A percentile compares a stretch with the other conserved stretches of the same genome.
These are phyloP conservation scores for Lasioglossum vierecki DNA, from an alignment of 2,888 invertebrate species.

Conservation along the genomic window DNA sequence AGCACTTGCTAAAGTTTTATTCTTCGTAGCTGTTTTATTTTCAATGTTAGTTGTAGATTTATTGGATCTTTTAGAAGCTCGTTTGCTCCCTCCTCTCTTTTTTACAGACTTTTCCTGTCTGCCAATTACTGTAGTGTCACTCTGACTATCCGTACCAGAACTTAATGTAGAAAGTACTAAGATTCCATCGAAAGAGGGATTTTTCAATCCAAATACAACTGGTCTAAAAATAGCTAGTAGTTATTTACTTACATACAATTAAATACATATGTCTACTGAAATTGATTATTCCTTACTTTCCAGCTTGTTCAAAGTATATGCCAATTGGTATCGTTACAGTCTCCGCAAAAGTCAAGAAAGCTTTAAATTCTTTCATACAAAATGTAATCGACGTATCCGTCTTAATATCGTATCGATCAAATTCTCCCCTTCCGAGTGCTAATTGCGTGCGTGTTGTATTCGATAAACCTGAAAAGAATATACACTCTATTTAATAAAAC, in stretches of 20 bases:
- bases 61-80: slow-evolving; percentile 8
- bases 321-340: slow-evolving; percentile 88
- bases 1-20: slow-evolving; percentile 10
- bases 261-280: slow-evolving; percentile 25
- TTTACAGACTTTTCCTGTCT: slow-evolving; percentile 38
- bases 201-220: slow-evolving; percentile 90
- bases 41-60: slow-evolving; percentile 41
- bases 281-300: slow-evolving; percentile 85
- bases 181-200: slow-evolving; percentile 90
- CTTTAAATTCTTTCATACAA: slow-evolving; percentile 93
- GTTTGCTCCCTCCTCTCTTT: slow-evolving; percentile 25
- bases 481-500: slow-evolving; percentile 12
- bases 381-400: slow-evolving; percentile 91
- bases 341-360: slow-evolving; percentile 92
- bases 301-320: slow-evolving; percentile 91
- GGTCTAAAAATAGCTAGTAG: slow-evolving; percentile 86
- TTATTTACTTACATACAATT: slow-evolving; percentile 85
- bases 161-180: slow-evolving; percentile 92
- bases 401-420: slow-evolving; percentile 88
- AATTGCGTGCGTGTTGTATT: slow-evolving; percentile 92
- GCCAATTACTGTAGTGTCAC: slow-evolving; percentile 70
- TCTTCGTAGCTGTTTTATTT: slow-evolving; percentile 21
- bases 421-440: slow-evolving; percentile 89
- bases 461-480: slow-evolving; percentile 85
- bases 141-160: slow-evolving; percentile 84